Base-by-base conservation (phyloP, 2,113 vertebrate species). In the Carassius gibelio region DNA sequence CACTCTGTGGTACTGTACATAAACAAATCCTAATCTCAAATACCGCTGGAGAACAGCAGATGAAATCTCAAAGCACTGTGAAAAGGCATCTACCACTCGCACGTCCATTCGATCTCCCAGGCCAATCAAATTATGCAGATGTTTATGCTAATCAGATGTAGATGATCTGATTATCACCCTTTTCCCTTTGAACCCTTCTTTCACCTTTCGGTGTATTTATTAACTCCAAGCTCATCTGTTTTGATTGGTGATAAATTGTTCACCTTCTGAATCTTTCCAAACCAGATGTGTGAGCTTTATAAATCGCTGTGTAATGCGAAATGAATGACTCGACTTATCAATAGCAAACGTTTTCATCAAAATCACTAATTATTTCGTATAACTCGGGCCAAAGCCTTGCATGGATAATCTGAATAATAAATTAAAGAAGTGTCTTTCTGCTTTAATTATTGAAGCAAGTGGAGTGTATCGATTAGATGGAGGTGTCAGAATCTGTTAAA, bases 351-450 rank as follows among this genome's bases (percentile, higher is more conserved):
- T 75, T 87, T 81, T 66, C 64, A 72, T 42, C 50, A 55, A 71
- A 75, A 55, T 7, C n/a, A 50, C 5, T 30, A 11, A 64, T 61
- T 23, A 26, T 57, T 30, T 80, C 6, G 4, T 21, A 48, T 66
- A 68, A 74, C 84, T 59, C 23, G 57, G 50, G 72, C 83, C 84
- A 50, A 85, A 79, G 34, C 45, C 66, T 21, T 59, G 81, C 68
- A 83, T 75, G 62, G 84, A 75, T 48, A 59, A 74, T 36, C 79
- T 84, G 62, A 86, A 81, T 84, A 88, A 83, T 88, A 75, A 83
- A 86, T 80, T 59, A 75, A 82, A 45, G 52, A 5, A 77, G 74
- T 81, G 84, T 83, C 68, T 57, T 78, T 50, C 80, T 83, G 50
- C 48, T 88, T 80, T 84, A 84, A 75, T 79, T 80, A 68, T 83